Evolutionary conservation across 2,113 vertebrate species (phyloP), one percentile per base, ranked within the genome.

Genomic region (Myrmecobius fasciatus): DNA sequence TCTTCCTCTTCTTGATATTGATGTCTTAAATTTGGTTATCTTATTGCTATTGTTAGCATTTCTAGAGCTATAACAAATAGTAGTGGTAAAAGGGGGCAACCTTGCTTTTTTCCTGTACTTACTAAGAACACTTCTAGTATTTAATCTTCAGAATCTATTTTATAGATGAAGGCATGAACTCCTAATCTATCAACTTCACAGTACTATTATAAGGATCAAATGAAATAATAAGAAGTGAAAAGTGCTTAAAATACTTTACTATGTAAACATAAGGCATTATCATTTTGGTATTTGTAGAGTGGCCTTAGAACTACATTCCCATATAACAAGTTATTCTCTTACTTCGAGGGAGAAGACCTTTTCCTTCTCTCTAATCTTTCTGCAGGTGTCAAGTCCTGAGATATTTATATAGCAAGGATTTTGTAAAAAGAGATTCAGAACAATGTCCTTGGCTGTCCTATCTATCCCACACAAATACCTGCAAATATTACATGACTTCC

Each of bases 381-480:
- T 95, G 47, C 28, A 14, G 43, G n/a, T 24, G 17, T 48, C 20
- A 90, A 48, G 90, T 53, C 88, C 0, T 89, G 22, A n/a, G 28
- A 89, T 26, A 93, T 48, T 46, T 91, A 96, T 47, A 52, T 54
- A 91, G 9, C 43, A 54, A 88, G 92, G 96, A 90, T 28, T 60
- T 51, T 91, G 26, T 89, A 22, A 49, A 26, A 54, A 48, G 11
- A 49, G 25, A 25, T 20, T 92, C 3, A 46, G 53, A 54, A 92
- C 60, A 94, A 20, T 53, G 3, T 52, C 24, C 1, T 52, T 89
- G 25, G 9, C 25, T 17, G 53, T 43, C 3, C 17, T 89, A 60
- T n/a, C 53, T 92, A 91, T 91, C 47, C 92, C 89, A 8, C 9
- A 31, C 26, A 92, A 11, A 92, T 89, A 83, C 51, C 89, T 67